Conservation (phyloP, 2,888 invertebrate genomes). For the Chymomyza caudatula region DNA sequence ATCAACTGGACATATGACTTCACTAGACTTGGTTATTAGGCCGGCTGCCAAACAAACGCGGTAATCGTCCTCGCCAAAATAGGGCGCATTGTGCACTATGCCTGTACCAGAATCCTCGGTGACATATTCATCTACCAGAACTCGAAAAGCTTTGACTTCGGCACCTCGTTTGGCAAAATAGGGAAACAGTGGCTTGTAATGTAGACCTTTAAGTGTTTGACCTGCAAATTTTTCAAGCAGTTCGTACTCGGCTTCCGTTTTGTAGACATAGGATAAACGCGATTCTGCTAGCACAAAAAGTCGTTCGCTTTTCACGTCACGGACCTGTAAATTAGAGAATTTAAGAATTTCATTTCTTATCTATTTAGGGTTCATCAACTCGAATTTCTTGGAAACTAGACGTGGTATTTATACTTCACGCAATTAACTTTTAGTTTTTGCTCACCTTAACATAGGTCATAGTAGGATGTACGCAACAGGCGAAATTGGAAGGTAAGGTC, state of each 20-base stretch:
- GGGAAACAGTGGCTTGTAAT: slow-evolving; percentile 93
- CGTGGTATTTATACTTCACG: no score
- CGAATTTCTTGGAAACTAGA: not conserved
- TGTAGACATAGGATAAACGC: slow-evolving; percentile 87
- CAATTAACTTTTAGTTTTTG: no score
- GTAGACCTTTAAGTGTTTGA: slow-evolving; percentile 85
- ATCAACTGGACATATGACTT: slow-evolving; percentile 96
- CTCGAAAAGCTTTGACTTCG: slow-evolving; percentile 85
- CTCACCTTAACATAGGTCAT: slow-evolving; percentile 87
- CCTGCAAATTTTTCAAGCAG: slow-evolving; percentile 90
- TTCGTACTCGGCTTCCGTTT: slow-evolving; percentile 87
- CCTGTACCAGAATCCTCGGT: slow-evolving; percentile 98
- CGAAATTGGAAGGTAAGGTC: slow-evolving; percentile 98
- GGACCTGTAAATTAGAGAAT: slow-evolving; percentile 77
- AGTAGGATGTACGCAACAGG: slow-evolving; percentile 94
- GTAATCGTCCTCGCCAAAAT: slow-evolving; percentile 99
- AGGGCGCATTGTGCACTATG: slow-evolving; percentile 98
- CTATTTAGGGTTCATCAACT: not conserved
- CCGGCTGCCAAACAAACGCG: slow-evolving; percentile 87
- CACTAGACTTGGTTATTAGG: slow-evolving; percentile 91
- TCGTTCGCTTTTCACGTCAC: slow-evolving; percentile 83
- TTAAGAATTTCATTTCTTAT: not conserved
- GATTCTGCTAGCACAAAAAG: slow-evolving; percentile 92
- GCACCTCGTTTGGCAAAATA: slow-evolving; percentile 85
- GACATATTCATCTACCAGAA: slow-evolving; percentile 94